phyloP scores from a whole-genome alignment of 2,888 invertebrate species.

The Tetheella fluctuosa region DNA sequence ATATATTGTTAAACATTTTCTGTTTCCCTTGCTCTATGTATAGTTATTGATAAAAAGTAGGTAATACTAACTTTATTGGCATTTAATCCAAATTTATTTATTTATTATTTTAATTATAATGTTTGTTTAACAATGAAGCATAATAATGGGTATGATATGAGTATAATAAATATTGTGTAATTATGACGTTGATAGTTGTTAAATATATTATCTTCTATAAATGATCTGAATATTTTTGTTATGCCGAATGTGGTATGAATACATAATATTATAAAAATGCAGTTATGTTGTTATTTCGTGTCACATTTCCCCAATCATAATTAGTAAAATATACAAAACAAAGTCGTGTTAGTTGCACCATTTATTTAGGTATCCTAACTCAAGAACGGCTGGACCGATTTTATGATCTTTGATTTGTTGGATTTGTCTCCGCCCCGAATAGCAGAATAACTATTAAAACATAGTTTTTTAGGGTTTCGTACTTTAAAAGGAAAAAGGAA shows the following conservation, averaged over 20 bases:
- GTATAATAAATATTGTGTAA: constrained; percentile 36
- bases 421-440: too few species aligned
- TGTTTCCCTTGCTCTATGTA: neutral
- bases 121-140: constrained; percentile 29
- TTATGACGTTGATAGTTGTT: constrained; percentile 48
- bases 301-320: too few species aligned
- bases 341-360: too few species aligned
- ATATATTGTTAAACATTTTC: neutral
- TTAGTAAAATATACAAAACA: too few species aligned
- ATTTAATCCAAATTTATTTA: neutral
- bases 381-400: too few species aligned
- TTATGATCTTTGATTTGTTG: too few species aligned
- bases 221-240: constrained; percentile 81
- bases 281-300: neutral
- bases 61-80: neutral
- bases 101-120: neutral
- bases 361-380: too few species aligned
- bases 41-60: neutral
- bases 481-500: too few species aligned
- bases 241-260: constrained; percentile 69
- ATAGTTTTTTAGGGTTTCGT: too few species aligned
- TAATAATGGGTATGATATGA: constrained; percentile 25
- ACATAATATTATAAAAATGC: constrained; percentile 41
- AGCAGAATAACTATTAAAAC: too few species aligned
- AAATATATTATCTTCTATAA: constrained; percentile 44